Evolutionary conservation across 2,113 vertebrate genomes (phyloP), one percentile per base, ranked within the genome.

Genomic region (Zosterops japonicus): DNA sequence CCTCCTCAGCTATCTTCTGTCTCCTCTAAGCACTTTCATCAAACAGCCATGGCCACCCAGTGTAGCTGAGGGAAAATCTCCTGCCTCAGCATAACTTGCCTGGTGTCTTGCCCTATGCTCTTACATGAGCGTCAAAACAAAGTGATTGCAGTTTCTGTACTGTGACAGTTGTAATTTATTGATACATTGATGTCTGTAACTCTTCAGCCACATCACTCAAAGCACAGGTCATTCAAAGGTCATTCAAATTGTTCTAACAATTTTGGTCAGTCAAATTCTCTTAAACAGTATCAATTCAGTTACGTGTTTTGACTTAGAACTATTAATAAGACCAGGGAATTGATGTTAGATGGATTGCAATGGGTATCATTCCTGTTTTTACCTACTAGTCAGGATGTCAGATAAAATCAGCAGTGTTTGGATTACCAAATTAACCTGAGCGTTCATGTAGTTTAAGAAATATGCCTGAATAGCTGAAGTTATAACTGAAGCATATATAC

Each of bases 41-140:
- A 25, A 15, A 35, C 28, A 63, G 2, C 5, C 28, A 8, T 9
- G 10, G 6, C 33, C 4, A 41, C 2, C 0, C 1, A 27, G 5
- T 8, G 23, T 1, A 0, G 7, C 21, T 64, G 21, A 47, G 10
- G 18, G 53, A 68, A 16, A 59, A 86, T 47, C 0, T 49, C 14
- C 20, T 71, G 3, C 20, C 20, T 55, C 36, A 28, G 2, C 8
- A 5, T 25, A 63, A 31, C 5, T 22, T 55, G 6, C 10, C 22
- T 33, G 20, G 3, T 59, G 6, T 64, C 23, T 60, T 69, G 33
- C 3, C 6, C 7, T 6, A 6, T 68, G 16, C 11, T 83, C 6
- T 42, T 50, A 35, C 2, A 23, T 8, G 7, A 25, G 20, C 3
- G 0, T 39, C 22, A 56, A 72, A 83, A 8, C 9, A 68, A 64